Evolutionary conservation across 2,797 vertebrate genomes (phyloP).

Genomic region (Apogon talboti): DNA sequence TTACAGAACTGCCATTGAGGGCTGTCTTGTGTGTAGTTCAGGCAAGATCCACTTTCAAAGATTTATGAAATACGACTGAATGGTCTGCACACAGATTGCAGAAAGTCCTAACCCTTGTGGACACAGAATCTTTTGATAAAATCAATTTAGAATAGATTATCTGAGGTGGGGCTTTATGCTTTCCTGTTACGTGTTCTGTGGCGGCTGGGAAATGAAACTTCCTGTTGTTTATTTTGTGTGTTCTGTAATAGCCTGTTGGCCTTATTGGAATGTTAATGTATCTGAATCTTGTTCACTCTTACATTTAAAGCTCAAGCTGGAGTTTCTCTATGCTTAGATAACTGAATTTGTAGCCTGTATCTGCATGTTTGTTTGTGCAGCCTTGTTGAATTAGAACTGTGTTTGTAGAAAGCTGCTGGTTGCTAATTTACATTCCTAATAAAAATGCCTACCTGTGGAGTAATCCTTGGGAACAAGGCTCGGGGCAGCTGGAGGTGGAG

Average conservation of each 20-base stretch:
- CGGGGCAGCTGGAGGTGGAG: slow-evolving; percentile 31
- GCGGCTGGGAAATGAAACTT: slow-evolving; percentile 63
- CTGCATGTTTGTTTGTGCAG: slow-evolving; percentile 16
- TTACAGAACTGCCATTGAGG: slow-evolving; percentile 58
- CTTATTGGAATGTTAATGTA: slow-evolving; percentile 55
- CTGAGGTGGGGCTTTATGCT: slow-evolving; percentile 42
- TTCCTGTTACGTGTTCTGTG: slow-evolving; percentile 42
- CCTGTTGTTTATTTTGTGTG: slow-evolving; percentile 64
- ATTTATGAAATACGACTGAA: slow-evolving; percentile 39
- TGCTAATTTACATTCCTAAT: slow-evolving; percentile 38
- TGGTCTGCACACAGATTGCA: slow-evolving; percentile 24
- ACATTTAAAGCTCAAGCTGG: background rate
- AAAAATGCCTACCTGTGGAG: slow-evolving; percentile 51
- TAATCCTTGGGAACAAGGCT: slow-evolving; percentile 46
- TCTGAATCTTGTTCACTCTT: slow-evolving; percentile 7
- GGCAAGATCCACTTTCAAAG: slow-evolving; percentile 32
- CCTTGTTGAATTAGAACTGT: slow-evolving; percentile 21
- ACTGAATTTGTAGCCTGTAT: background rate
- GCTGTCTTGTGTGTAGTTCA: slow-evolving; percentile 43
- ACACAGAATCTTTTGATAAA: slow-evolving; percentile 26
- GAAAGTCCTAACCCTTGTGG: background rate
- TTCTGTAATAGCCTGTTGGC: slow-evolving; percentile 40
- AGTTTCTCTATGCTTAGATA: background rate
- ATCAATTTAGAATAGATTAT: slow-evolving; percentile 41
- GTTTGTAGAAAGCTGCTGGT: slow-evolving; percentile 22